Evolutionary conservation across 1,140 invertebrate species (phyloP).

Genomic region (Cheumatopsyche charites): DNA sequence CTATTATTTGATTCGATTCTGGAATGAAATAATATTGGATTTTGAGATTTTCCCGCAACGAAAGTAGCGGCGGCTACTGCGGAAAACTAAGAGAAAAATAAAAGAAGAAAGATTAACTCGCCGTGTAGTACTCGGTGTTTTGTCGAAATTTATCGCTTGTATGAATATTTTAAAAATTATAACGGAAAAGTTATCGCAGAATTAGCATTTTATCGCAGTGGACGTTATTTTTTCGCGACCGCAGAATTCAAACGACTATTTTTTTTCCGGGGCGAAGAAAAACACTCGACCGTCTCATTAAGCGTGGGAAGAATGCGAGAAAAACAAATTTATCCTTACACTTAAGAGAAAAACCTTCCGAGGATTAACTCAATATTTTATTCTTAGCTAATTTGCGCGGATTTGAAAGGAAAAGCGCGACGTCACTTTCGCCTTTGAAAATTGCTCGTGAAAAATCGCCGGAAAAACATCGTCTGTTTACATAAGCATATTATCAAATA

Average conservation of each 20-base stretch:
- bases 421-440: constrained; percentile 18
- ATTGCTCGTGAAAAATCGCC: too few relatives aligned
- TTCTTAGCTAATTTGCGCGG: constrained; percentile 42
- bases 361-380: constrained; percentile 46
- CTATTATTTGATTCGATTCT: too few relatives aligned
- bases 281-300: constrained; percentile 35
- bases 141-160: not conserved
- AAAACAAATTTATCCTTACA: constrained; percentile 43
- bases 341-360: constrained; percentile 27
- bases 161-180: constrained; percentile 16
- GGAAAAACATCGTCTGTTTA: too few relatives aligned
- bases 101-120: too few relatives aligned
- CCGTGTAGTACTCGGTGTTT: not conserved
- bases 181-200: constrained; percentile 6
- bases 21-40: too few relatives aligned
- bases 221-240: constrained; percentile 10
- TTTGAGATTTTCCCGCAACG: too few relatives aligned
- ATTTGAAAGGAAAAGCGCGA: constrained; percentile 43
- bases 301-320: constrained; percentile 33
- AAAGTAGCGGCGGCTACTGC: too few relatives aligned
- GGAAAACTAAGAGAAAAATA: too few relatives aligned
- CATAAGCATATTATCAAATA: too few relatives aligned
- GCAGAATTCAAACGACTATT: constrained; percentile 7
- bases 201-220: constrained; percentile 19
- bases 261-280: constrained; percentile 24